These are phyloP conservation scores for Tachyglossus aculeatus DNA, from an alignment of 2,797 vertebrate genomes.

Conservation along the genomic window DNA sequence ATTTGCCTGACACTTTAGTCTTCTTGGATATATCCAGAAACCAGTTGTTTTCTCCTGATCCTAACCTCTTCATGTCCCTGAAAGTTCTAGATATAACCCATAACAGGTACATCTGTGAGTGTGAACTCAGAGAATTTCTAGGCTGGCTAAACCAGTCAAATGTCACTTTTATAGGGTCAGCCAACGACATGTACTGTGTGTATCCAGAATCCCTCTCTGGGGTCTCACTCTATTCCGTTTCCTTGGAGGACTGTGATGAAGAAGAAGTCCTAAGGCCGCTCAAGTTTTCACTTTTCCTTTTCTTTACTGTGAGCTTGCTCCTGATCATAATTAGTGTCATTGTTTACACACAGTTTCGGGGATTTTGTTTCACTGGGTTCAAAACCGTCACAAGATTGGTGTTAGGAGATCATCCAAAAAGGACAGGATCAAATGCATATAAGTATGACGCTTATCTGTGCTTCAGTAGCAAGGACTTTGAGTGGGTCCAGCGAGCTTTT, in stretches of 20 bases:
- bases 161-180: slow-evolving; percentile 64
- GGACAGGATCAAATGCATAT: slow-evolving; percentile 14
- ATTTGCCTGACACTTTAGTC: slow-evolving; percentile 77
- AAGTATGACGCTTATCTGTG: slow-evolving; percentile 86
- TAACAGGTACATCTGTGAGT: slow-evolving; percentile 81
- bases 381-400: slow-evolving; percentile 67
- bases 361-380: slow-evolving; percentile 79
- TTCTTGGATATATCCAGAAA: slow-evolving; percentile 80
- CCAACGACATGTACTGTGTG: slow-evolving; percentile 68
- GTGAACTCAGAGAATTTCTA: slow-evolving; percentile 73
- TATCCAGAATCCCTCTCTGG: slow-evolving; percentile 70
- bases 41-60: slow-evolving; percentile 79
- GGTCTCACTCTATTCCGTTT: slow-evolving; percentile 64
- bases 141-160: slow-evolving; percentile 80
- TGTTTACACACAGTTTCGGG: slow-evolving; percentile 69
- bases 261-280: slow-evolving; percentile 71
- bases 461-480: slow-evolving; percentile 83
- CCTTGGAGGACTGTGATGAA: slow-evolving; percentile 68
- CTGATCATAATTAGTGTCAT: slow-evolving; percentile 49
- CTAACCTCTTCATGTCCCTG: slow-evolving; percentile 73
- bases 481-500: slow-evolving; percentile 86
- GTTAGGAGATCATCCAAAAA: slow-evolving; percentile 41
- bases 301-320: slow-evolving; percentile 45
- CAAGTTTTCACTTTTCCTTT: slow-evolving; percentile 73
- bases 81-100: slow-evolving; percentile 70